Evolutionary conservation across 2,113 vertebrate species (phyloP), one percentile per base, ranked within the genome.

Genomic region (Rhineura floridana): DNA sequence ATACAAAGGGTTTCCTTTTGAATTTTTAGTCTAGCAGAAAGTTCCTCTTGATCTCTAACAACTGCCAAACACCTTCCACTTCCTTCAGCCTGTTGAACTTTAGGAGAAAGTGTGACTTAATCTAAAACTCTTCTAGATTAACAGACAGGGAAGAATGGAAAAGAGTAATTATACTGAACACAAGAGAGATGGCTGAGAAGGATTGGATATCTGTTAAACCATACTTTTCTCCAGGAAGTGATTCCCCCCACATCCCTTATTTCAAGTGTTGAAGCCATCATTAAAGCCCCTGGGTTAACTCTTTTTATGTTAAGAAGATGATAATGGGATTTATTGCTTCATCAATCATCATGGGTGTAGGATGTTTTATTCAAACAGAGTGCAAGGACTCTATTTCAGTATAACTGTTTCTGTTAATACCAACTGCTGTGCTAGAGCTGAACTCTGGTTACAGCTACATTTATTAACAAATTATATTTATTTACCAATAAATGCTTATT

Each of bases 21-120:
- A 50, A 83, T 67, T n/a, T 23, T n/a, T 44, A 83, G 81, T 5
- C 3, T 50, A 65, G 44, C 39, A 12, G 4, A 82, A 69, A 62
- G 12, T 50, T 84, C 33, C 33, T 90, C 87, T 85, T 15, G 79
- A 59, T 44, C 33, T 28, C 62, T 55, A 7, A 30, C 89, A 82
- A 79, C 11, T 88, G 83, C 44, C 25, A 88, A 44, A 48, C 48
- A 88, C 39, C 30, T 48, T 93, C 70, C 65, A 15, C 15, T 70
- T 70, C 36, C 8, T 52, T 55, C 42, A 78, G 36, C 72, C 69
- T 77, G 46, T 91, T 36, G 46, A 0, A 0, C 79, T 73, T 23
- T 78, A 75, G 46, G 73, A 89, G 86, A 90, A 69, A 86, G 89
- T 67, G 19, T 88, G 85, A 88, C 65, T 88, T 13, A 25, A 13